Percentiles rank a stretch among this genome's conserved stretches.
These are phyloP conservation scores for Condylostylus longicornis DNA, from an alignment of 1,140 invertebrate genomes.

Conservation along the genomic window DNA sequence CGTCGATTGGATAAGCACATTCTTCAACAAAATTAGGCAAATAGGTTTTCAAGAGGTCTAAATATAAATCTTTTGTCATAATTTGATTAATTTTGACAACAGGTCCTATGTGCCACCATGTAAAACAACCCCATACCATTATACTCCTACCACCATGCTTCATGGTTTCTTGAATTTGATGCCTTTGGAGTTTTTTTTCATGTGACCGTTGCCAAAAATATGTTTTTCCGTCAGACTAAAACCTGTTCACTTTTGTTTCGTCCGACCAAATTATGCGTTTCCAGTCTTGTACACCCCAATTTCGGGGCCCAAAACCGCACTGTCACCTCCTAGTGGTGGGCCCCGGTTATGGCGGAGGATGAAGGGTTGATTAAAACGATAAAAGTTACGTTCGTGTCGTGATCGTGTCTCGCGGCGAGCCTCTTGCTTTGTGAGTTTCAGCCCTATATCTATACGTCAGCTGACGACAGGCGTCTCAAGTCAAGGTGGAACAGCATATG, in stretches of 20 bases:
- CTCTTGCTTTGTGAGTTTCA: too few relatives aligned
- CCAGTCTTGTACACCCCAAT: neutral
- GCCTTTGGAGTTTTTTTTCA: conserved; percentile 4
- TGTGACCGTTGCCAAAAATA: conserved; percentile 1
- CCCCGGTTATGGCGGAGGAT: too few relatives aligned
- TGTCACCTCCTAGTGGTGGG: too few relatives aligned
- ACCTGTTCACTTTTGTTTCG: conserved; percentile 2
- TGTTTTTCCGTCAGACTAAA: conserved; percentile 3
- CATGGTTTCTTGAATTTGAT: neutral
- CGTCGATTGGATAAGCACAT: too few relatives aligned
- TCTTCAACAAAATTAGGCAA: too few relatives aligned
- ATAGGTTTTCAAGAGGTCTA: neutral
- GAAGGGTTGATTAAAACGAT: too few relatives aligned
- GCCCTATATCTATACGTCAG: too few relatives aligned
- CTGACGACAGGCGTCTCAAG: too few relatives aligned
- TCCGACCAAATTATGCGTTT: neutral
- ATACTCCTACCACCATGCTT: neutral
- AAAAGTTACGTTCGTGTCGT: too few relatives aligned
- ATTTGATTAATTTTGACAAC: neutral
- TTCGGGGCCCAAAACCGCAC: neutral
- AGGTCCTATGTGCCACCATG: neutral
- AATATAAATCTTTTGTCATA: neutral
- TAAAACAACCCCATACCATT: neutral
- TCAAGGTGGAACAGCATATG: too few relatives aligned
- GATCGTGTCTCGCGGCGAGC: too few relatives aligned